These are phyloP conservation scores for Dasypus novemcinctus DNA, from an alignment of 2,113 vertebrate species.

Conservation along the genomic window DNA sequence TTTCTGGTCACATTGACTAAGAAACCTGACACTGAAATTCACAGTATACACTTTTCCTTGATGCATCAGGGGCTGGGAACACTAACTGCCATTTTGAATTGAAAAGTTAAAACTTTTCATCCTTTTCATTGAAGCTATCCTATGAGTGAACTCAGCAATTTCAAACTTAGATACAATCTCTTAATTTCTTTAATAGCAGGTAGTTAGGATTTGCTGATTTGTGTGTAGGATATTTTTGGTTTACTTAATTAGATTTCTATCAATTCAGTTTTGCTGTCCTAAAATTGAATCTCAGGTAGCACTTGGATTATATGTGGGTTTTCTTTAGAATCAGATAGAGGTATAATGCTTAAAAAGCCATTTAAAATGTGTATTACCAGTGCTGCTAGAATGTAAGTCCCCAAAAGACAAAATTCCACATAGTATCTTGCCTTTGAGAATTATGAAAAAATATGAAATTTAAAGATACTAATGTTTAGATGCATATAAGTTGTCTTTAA, in stretches of 20 bases:
- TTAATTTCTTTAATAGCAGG: not conserved
- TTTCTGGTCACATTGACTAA: not conserved
- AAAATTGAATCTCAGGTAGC: not conserved
- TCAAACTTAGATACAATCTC: not conserved
- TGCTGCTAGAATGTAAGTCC: not conserved
- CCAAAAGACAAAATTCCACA: not conserved
- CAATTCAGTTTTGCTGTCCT: not conserved
- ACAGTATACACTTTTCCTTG: not conserved
- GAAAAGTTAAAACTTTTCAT: slow-evolving; percentile 7
- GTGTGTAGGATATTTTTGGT: not conserved
- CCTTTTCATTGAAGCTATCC: not conserved
- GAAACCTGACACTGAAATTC: not conserved
- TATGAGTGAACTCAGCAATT: not conserved
- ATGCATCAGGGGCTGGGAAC: not conserved
- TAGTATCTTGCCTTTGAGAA: not conserved
- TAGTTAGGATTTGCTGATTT: not conserved
- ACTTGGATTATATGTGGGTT: not conserved
- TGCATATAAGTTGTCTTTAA: not conserved
- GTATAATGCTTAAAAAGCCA: not conserved
- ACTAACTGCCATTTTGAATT: not conserved
- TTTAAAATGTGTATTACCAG: not conserved
- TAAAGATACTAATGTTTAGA: not conserved
- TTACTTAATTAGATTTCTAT: slow-evolving; percentile 15
- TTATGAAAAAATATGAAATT: not conserved
- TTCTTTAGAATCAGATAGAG: not conserved